These are phyloP conservation scores for Siphamia tubifer DNA, from an alignment of 2,113 vertebrate species.

Conservation along the genomic window DNA sequence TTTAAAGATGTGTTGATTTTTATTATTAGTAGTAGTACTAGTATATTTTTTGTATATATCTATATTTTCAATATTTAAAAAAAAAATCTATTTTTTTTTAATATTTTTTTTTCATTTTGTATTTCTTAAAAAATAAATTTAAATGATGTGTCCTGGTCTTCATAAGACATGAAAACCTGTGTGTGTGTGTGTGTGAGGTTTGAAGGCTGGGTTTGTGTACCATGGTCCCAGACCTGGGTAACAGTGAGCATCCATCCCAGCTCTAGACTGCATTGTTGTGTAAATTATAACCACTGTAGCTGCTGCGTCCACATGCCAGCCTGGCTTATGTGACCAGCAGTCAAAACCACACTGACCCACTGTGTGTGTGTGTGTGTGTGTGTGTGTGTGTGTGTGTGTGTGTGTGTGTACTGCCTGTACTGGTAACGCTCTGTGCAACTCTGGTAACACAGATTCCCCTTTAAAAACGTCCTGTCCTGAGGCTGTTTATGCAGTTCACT, in stretches of 20 bases:
- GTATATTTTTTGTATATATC: no score
- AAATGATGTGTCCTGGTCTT: no score
- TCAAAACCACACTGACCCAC: constrained; percentile 28
- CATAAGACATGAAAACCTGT: no score
- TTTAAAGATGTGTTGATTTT: no score
- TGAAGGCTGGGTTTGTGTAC: neutral
- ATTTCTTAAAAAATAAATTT: no score
- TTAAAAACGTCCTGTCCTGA: constrained; percentile 16
- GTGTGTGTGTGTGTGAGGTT: neutral
- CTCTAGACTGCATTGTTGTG: constrained; percentile 21
- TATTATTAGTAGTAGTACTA: no score
- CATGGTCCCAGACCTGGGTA: neutral
- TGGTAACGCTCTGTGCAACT: constrained; percentile 34
- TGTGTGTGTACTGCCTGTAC: neutral
- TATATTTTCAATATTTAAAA: no score
- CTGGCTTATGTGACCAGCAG: constrained; percentile 34
- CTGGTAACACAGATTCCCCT: constrained; percentile 18
- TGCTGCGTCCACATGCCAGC: constrained; percentile 37
- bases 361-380: neutral
- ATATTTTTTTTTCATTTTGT: no score
- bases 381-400: neutral
- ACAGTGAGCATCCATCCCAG: neutral
- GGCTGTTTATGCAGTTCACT: constrained; percentile 33
- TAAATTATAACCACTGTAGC: constrained; percentile 33
- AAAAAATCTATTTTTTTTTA: no score